Conservation (phyloP, 2,113 vertebrate species). For the Elephantulus edwardii region DNA sequence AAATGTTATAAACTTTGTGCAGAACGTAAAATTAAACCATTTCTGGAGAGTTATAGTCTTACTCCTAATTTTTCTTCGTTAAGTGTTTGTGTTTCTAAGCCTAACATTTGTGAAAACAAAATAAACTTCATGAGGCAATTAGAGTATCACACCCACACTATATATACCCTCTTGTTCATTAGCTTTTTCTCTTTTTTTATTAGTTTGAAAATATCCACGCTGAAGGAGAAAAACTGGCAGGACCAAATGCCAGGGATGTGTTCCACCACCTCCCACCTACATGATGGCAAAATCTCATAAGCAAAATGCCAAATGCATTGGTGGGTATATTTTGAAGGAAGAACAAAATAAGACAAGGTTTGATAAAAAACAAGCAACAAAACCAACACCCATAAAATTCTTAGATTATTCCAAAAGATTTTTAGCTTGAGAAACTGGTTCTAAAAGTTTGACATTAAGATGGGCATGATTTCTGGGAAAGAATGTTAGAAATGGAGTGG, state of each 20-base stretch:
- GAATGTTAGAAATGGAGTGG: background rate
- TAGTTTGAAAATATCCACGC: constrained; percentile 49
- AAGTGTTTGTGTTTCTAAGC: constrained; percentile 24
- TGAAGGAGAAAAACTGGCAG: background rate
- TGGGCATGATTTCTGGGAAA: background rate
- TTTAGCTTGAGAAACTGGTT: background rate
- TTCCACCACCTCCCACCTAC: background rate
- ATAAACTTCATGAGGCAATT: constrained; percentile 18
- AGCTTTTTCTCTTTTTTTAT: background rate
- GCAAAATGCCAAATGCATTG: background rate
- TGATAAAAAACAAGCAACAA: too few relatives aligned
- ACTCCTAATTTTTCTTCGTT: constrained; percentile 27
- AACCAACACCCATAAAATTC: too few relatives aligned
- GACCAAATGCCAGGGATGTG: background rate
- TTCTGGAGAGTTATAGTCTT: background rate
- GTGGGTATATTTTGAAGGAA: constrained; percentile 27
- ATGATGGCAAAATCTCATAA: background rate
- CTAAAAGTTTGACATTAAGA: background rate
- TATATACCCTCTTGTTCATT: constrained; percentile 19
- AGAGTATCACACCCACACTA: background rate
- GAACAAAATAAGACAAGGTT: background rate
- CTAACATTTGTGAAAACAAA: constrained; percentile 42
- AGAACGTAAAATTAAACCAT: background rate
- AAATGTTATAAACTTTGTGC: background rate
- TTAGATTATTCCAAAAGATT: background rate